A percentile compares a stretch with the other conserved stretches of the same genome.
These are phyloP conservation scores for Macrochelys suwanniensis DNA, from an alignment of 2,797 vertebrate genomes.

Conservation along the genomic window DNA sequence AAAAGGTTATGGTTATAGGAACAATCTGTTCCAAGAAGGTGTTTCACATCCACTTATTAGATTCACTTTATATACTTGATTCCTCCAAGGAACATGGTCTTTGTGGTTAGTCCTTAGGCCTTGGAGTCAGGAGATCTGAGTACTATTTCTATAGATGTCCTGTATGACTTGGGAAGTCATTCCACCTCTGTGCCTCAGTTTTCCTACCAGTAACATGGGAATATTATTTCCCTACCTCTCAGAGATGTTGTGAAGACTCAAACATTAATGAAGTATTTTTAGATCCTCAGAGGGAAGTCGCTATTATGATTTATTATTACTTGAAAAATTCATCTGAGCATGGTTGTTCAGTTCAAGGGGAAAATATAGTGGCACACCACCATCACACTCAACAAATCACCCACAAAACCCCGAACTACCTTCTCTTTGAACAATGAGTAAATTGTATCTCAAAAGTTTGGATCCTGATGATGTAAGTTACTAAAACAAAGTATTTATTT, in stretches of 20 bases:
- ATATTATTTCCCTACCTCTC: neutral
- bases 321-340: neutral
- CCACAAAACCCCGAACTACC: neutral
- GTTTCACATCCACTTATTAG: neutral
- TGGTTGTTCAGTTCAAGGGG: neutral
- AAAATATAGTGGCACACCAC: neutral
- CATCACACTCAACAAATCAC: neutral
- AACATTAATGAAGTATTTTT: neutral
- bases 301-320: neutral
- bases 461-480: neutral
- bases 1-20: neutral
- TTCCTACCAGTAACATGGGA: neutral
- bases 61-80: rapidly evolving
- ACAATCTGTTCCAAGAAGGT: neutral
- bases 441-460: neutral
- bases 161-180: neutral
- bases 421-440: neutral
- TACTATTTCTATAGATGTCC: neutral
- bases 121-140: neutral
- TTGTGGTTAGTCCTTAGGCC: neutral
- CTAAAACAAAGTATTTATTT: neutral
- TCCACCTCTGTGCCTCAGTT: neutral
- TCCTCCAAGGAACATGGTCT: neutral
- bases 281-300: neutral
- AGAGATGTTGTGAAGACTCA: neutral